Evolutionary conservation across 1,140 invertebrate genomes (phyloP).

Genomic region (Cataglyphis hispanica): DNA sequence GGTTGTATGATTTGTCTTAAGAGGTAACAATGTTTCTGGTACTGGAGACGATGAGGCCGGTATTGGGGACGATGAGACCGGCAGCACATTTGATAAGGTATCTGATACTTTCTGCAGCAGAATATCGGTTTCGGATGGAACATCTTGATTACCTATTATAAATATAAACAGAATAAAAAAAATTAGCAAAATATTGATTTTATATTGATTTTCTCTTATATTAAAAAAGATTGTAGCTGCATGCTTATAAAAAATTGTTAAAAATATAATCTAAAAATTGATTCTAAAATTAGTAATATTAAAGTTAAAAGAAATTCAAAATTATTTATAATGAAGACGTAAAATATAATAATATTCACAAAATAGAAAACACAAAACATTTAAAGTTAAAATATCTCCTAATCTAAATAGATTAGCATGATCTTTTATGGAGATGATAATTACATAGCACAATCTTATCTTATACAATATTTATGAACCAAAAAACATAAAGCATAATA

Average conservation of each 20-base stretch:
- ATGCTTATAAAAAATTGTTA: neutral
- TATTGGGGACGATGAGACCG: conserved; percentile 7
- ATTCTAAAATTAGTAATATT: neutral
- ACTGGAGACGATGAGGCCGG: conserved; percentile 25
- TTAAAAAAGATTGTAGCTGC: neutral
- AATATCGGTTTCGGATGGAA: conserved; percentile 79
- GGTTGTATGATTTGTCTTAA: neutral
- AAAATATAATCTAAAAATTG: neutral
- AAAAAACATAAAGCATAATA: neutral
- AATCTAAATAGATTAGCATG: neutral
- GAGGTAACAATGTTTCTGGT: neutral
- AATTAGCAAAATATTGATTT: neutral
- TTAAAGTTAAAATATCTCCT: neutral
- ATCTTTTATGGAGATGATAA: neutral
- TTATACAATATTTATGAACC: neutral
- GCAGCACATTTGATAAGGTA: conserved; percentile 79
- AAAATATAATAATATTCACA: neutral
- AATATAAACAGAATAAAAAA: conserved; percentile 1
- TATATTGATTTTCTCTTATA: neutral
- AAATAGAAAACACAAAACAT: neutral
- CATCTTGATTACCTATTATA: conserved; percentile 43
- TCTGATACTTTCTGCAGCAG: conserved; percentile 84
- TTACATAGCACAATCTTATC: neutral
- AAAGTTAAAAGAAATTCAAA: neutral
- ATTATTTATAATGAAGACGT: no score